Conservation (phyloP, 1,140 invertebrate species). For the Daktulosphaira vitifoliae region DNA sequence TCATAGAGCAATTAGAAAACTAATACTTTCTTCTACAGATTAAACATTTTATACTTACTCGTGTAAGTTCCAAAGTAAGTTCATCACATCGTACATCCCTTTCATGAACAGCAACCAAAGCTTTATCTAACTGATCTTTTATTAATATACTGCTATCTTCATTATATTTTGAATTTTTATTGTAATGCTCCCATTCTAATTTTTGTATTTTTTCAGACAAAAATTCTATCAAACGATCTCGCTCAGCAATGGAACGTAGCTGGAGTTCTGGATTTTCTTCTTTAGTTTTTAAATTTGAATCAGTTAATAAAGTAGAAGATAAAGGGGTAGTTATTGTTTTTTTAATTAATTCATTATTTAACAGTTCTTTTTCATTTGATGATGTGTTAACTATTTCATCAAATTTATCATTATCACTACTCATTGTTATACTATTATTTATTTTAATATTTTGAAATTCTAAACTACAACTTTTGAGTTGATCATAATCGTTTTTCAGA, state of each 20-base stretch:
- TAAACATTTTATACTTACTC: slow-evolving; percentile 43
- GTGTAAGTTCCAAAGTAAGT: slow-evolving; percentile 72
- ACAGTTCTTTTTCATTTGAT: too few relatives aligned
- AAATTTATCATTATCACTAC: too few relatives aligned
- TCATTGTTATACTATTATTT: too few relatives aligned
- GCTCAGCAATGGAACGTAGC: slow-evolving; percentile 8
- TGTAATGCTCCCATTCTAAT: slow-evolving; percentile 9
- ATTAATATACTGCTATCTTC: not conserved
- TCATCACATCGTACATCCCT: slow-evolving; percentile 81
- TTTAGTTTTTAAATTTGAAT: not conserved
- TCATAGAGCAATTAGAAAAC: not conserved
- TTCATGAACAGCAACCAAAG: slow-evolving; percentile 76
- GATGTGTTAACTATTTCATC: too few relatives aligned
- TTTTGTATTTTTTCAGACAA: slow-evolving; percentile 15
- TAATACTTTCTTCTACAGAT: too few relatives aligned
- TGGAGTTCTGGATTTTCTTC: slow-evolving; percentile 6
- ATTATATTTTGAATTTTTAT: not conserved
- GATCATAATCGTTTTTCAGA: slow-evolving; percentile 22
- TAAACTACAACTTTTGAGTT: slow-evolving; percentile 18
- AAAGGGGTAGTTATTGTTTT: too few relatives aligned
- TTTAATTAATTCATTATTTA: too few relatives aligned
- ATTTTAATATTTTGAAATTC: too few relatives aligned
- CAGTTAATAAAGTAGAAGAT: too few relatives aligned
- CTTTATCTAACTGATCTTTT: slow-evolving; percentile 61
- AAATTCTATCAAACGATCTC: slow-evolving; percentile 20